phyloP scores from a whole-genome alignment of 2,113 vertebrate genomes.

The Passer domesticus region DNA sequence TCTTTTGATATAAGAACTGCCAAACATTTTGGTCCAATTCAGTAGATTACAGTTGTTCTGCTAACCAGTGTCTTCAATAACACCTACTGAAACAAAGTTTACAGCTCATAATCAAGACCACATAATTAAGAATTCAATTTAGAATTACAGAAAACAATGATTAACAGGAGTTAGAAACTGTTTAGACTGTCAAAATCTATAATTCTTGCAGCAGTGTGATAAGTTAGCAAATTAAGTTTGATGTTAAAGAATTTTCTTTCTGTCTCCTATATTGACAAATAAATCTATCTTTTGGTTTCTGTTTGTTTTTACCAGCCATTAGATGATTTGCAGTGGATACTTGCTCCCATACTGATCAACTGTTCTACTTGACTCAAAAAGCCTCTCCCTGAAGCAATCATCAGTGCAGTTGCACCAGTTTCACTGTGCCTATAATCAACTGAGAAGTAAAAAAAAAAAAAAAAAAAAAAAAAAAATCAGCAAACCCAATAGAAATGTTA shows the following conservation, averaged over 20 bases:
- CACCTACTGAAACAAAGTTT: neutral
- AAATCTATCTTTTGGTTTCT: neutral
- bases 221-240: neutral
- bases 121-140: neutral
- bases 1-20: rapidly evolving
- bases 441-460: constrained; percentile 45
- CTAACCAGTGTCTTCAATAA: neutral
- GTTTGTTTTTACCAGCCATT: constrained; percentile 87
- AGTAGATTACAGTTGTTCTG: neutral
- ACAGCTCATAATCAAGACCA: neutral
- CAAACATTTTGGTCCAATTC: neutral
- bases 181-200: neutral
- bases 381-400: constrained; percentile 89
- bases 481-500: neutral
- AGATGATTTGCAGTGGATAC: constrained; percentile 81
- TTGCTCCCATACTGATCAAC: constrained; percentile 90
- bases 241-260: neutral
- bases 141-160: neutral
- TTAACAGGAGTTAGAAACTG: neutral
- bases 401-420: constrained; percentile 86
- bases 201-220: neutral
- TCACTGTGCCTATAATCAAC: constrained; percentile 93
- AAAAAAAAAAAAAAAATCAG: neutral
- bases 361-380: constrained; percentile 88
- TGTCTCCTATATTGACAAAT: neutral